Percentiles rank a stretch among this genome's conserved stretches.
phyloP scores from a whole-genome alignment of 2,113 vertebrate genomes.

The Bothrops jararaca region DNA sequence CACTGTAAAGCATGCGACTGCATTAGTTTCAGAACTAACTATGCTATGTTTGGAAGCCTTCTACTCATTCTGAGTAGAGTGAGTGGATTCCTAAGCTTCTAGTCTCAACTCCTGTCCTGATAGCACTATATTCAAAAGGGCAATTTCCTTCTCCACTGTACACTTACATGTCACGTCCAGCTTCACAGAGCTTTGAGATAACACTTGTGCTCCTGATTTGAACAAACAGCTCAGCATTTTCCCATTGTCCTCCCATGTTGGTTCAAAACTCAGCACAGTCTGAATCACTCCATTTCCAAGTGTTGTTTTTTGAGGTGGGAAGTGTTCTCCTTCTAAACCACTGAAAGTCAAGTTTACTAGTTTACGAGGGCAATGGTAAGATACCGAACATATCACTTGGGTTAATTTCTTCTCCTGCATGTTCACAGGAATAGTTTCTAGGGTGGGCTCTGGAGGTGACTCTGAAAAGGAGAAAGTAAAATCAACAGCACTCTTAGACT shows the following conservation, averaged over 20 bases:
- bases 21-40: not conserved
- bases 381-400: not conserved
- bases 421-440: not conserved
- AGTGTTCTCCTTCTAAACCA: not conserved
- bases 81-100: not conserved
- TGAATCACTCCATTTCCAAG: not conserved
- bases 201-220: not conserved
- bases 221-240: not conserved
- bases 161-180: slow-evolving; percentile 9
- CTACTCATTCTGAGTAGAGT: not conserved
- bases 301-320: not conserved
- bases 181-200: not conserved
- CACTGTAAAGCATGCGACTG: not conserved
- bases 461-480: not conserved
- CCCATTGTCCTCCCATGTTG: not conserved
- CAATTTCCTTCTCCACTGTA: not conserved
- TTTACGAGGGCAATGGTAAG: not conserved
- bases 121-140: not conserved
- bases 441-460: not conserved
- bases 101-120: not conserved
- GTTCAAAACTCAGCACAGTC: not conserved
- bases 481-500: not conserved
- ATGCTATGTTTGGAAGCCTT: not conserved
- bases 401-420: not conserved
- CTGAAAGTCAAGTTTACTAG: not conserved